Evolutionary conservation across 2,113 vertebrate genomes (phyloP), one percentile per base, ranked within the genome.

Genomic region (Alectura lathami): DNA sequence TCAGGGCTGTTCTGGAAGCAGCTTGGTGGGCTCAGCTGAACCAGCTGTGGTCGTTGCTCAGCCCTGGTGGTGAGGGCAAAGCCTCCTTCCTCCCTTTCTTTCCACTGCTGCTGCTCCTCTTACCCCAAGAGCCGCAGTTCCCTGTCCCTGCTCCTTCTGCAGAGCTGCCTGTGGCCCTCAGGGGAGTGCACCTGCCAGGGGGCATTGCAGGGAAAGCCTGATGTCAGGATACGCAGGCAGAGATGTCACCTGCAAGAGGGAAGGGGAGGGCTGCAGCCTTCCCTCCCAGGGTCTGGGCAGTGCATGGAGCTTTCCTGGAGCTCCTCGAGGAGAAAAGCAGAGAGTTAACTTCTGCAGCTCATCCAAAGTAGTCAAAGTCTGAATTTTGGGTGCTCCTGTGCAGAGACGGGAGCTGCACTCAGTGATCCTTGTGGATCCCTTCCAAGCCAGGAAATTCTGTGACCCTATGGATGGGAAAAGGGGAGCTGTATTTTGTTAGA

Each of bases 21-120:
- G 67, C 32, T 72, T 0, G 0, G 32, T 13, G 34, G 8, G n/a
- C 74, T n/a, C 30, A 5, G 45, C 4, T 0, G 2, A 22, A 7
- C 2, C 27, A 17, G 36, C 6, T 40, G 53, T 43, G 66, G 83
- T 11, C 75, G 6, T 53, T 8, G 10, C 59, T 48, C 0, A 0
- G 21, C 47, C 21, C 53, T 36, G 62, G 29, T 29, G 0, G 10
- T 3, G 30, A 6, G 34, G 21, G 6, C 38, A 54, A 84, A 16
- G 5, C 51, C 22, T 59, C 24, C 32, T 77, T 63, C 27, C 23
- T 80, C 8, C 47, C 45, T 69, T 40, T 29, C 47, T 53, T 47
- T 80, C 4, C 14, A 24, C 54, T 81, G 38, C 57, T 54, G 45
- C 57, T 75, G 59, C 43, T 50, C 36, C 67, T 57, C 43, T 53